Evolutionary conservation across 2,888 invertebrate genomes (phyloP).

Genomic region (Platynereis dumerilii): DNA sequence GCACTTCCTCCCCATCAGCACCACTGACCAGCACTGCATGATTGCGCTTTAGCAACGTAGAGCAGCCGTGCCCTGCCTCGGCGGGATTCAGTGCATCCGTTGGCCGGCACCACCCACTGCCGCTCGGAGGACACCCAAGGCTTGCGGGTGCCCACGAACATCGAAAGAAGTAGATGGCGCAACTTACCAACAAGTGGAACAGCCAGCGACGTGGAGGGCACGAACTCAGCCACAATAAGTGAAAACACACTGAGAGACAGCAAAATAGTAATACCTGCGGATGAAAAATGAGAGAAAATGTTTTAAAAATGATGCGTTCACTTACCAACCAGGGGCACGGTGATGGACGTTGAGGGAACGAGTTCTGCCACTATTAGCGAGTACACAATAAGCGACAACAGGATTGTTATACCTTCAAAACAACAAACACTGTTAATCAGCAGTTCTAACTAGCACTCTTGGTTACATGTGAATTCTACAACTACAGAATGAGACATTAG

Average conservation of each 20-base stretch:
- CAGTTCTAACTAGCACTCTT: too few relatives aligned
- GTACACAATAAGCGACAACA: conserved; percentile 39
- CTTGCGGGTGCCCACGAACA: too few relatives aligned
- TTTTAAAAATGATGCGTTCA: not conserved
- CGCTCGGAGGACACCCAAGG: too few relatives aligned
- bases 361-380: conserved; percentile 39
- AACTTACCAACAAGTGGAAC: conserved; percentile 38
- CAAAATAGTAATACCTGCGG: conserved; percentile 40
- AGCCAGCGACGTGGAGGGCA: conserved; percentile 39
- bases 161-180: not conserved
- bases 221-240: conserved; percentile 40
- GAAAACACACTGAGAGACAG: conserved; percentile 40
- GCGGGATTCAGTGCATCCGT: too few relatives aligned
- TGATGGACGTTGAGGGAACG: conserved; percentile 38
- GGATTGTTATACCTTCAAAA: conserved; percentile 38
- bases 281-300: not conserved
- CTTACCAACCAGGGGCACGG: conserved; percentile 38
- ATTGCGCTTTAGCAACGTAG: too few relatives aligned
- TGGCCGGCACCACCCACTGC: too few relatives aligned
- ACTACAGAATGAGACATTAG: too few relatives aligned
- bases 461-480: too few relatives aligned
- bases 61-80: too few relatives aligned
- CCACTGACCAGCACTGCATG: too few relatives aligned
- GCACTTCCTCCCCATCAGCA: too few relatives aligned
- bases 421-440: conserved; percentile 3